Evolutionary conservation across 2,797 vertebrate species (phyloP).

Genomic region (Fundulus diaphanus): DNA sequence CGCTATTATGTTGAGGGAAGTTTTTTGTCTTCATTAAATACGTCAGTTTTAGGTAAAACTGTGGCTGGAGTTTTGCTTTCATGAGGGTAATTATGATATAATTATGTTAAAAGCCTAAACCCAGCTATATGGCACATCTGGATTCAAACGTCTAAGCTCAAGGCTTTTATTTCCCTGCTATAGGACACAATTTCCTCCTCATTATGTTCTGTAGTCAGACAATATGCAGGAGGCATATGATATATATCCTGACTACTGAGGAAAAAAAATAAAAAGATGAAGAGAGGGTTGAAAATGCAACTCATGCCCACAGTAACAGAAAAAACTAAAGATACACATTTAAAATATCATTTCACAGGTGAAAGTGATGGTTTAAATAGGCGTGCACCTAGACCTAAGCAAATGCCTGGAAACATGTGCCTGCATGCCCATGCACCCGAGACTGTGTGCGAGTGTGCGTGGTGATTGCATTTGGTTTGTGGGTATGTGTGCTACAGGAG

Average conservation of each 20-base stretch:
- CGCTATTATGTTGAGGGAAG: neutral
- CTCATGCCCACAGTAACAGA: slow-evolving; percentile 25
- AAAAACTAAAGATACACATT: slow-evolving; percentile 54
- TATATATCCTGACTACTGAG: neutral
- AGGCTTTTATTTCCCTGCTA: slow-evolving; percentile 31
- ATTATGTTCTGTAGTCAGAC: slow-evolving; percentile 53
- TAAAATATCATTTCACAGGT: slow-evolving; percentile 46
- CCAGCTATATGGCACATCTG: slow-evolving; percentile 53
- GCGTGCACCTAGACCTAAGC: slow-evolving; percentile 8
- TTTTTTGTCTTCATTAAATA: slow-evolving; percentile 8
- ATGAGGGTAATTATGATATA: slow-evolving; percentile 56
- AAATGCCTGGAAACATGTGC: neutral
- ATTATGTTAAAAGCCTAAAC: slow-evolving; percentile 59
- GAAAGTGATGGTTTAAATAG: slow-evolving; percentile 45
- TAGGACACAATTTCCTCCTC: slow-evolving; percentile 48
- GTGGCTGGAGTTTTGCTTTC: slow-evolving; percentile 38
- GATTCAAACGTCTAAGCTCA: slow-evolving; percentile 45
- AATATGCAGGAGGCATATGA: slow-evolving; percentile 41
- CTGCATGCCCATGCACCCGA: neutral
- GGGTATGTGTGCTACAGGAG: slow-evolving; percentile 73
- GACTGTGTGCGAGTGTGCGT: slow-evolving; percentile 18
- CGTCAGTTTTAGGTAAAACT: slow-evolving; percentile 26
- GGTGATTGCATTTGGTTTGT: slow-evolving; percentile 63
- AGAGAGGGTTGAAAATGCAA: slow-evolving; percentile 23
- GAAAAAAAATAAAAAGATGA: slow-evolving; percentile 18